Conservation (phyloP, 2,888 invertebrate species). For the Polydrusus cervinus region DNA sequence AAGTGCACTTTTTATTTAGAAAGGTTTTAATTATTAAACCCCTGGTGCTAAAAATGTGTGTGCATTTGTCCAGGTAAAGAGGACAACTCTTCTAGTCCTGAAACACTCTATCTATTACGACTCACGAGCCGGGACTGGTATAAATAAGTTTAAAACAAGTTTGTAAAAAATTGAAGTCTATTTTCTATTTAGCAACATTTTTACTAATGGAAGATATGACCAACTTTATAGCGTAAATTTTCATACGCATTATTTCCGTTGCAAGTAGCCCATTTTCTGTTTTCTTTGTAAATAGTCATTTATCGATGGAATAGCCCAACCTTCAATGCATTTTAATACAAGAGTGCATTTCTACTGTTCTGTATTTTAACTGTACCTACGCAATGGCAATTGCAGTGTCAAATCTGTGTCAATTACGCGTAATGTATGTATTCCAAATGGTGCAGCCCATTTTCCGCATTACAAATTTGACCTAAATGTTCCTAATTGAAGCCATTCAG, state of each 20-base stretch:
- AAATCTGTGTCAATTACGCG: constrained; percentile 30
- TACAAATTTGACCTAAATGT: constrained; percentile 31
- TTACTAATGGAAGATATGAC: too few relatives aligned
- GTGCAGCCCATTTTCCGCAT: constrained; percentile 30
- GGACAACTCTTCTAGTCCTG: too few relatives aligned
- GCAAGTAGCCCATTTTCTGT: background rate
- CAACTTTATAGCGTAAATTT: too few relatives aligned
- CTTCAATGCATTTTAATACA: background rate
- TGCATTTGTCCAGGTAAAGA: too few relatives aligned
- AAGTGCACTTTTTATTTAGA: too few relatives aligned
- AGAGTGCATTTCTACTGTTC: background rate
- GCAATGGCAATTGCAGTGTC: constrained; percentile 6
- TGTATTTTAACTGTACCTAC: background rate
- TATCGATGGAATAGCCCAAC: background rate
- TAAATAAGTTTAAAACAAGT: too few relatives aligned
- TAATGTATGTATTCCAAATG: constrained; percentile 28
- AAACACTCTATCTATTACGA: too few relatives aligned
- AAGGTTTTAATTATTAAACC: too few relatives aligned
- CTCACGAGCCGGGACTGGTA: too few relatives aligned
- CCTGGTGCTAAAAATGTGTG: too few relatives aligned
- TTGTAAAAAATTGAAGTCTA: background rate
- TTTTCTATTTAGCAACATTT: too few relatives aligned
- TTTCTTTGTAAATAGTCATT: too few relatives aligned
- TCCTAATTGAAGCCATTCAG: constrained; percentile 6
- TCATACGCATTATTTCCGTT: background rate